These are phyloP conservation scores for Notolepis coatsorum DNA, from an alignment of 2,797 vertebrate genomes.

Conservation along the genomic window DNA sequence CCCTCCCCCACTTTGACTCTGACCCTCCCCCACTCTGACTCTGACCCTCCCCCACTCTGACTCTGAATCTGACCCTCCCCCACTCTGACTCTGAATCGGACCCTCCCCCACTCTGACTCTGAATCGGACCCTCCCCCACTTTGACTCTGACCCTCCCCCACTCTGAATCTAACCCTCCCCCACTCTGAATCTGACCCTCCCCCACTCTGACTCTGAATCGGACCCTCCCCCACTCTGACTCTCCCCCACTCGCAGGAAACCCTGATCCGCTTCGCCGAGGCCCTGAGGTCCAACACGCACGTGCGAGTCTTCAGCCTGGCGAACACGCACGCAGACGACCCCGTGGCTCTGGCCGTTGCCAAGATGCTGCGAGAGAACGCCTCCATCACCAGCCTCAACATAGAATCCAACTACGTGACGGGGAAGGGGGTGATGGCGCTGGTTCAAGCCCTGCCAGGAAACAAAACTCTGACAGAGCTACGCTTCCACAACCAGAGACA, in stretches of 20 bases:
- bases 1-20: too few species aligned
- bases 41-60: too few species aligned
- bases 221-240: too few species aligned
- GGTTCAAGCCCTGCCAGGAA: conserved; percentile 88
- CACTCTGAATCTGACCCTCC: too few species aligned
- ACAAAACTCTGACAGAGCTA: conserved; percentile 90
- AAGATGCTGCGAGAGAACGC: conserved; percentile 90
- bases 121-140: too few species aligned
- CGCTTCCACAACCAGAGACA: conserved; percentile 97
- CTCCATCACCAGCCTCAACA: conserved; percentile 89
- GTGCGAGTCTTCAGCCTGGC: conserved; percentile 91
- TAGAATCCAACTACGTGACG: conserved; percentile 96
- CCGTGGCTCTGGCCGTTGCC: conserved; percentile 87
- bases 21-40: too few species aligned
- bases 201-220: too few species aligned
- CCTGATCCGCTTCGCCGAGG: conserved; percentile 90
- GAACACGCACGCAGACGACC: conserved; percentile 93
- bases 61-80: too few species aligned
- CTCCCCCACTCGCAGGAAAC: conserved; percentile 84
- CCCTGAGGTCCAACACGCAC: conserved; percentile 87
- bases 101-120: too few species aligned
- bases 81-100: too few species aligned
- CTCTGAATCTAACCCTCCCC: too few species aligned
- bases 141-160: too few species aligned
- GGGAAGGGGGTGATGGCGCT: conserved; percentile 93